Conservation (phyloP, 2,888 invertebrate species). For the Dynastes hyllus region DNA sequence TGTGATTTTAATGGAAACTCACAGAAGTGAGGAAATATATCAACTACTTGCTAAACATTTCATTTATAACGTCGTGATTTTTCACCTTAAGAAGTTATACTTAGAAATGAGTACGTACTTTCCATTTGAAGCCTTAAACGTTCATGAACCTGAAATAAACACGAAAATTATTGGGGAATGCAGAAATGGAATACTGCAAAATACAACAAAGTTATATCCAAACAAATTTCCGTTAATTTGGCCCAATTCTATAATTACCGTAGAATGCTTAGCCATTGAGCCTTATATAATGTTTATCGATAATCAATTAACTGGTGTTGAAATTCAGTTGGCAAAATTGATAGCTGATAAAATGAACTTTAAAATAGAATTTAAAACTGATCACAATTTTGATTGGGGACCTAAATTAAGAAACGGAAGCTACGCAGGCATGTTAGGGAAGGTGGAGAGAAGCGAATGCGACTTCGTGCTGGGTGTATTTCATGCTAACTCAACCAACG, state of each 20-base stretch:
- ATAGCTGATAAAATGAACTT: slow-evolving; percentile 45
- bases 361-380: slow-evolving; percentile 40
- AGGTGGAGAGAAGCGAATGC: background rate
- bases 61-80: slow-evolving; percentile 30
- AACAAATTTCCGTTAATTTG: slow-evolving; percentile 48
- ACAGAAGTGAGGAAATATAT: slow-evolving; percentile 13
- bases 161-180: background rate
- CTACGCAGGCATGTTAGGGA: slow-evolving; percentile 27
- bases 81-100: background rate
- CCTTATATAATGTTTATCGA: slow-evolving; percentile 49
- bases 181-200: slow-evolving; percentile 7
- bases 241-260: slow-evolving; percentile 41
- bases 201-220: slow-evolving; percentile 3
- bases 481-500: slow-evolving; percentile 33
- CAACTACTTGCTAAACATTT: slow-evolving; percentile 29
- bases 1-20: slow-evolving; percentile 33
- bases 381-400: slow-evolving; percentile 42
- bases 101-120: slow-evolving; percentile 5
- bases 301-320: slow-evolving; percentile 40
- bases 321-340: slow-evolving; percentile 36
- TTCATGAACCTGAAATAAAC: background rate
- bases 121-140: slow-evolving; percentile 2
- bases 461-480: slow-evolving; percentile 39
- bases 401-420: slow-evolving; percentile 24
- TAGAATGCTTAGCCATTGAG: slow-evolving; percentile 32